Base-by-base conservation (phyloP, 2,888 invertebrate genomes). In the Xestobium rufovillosum region DNA sequence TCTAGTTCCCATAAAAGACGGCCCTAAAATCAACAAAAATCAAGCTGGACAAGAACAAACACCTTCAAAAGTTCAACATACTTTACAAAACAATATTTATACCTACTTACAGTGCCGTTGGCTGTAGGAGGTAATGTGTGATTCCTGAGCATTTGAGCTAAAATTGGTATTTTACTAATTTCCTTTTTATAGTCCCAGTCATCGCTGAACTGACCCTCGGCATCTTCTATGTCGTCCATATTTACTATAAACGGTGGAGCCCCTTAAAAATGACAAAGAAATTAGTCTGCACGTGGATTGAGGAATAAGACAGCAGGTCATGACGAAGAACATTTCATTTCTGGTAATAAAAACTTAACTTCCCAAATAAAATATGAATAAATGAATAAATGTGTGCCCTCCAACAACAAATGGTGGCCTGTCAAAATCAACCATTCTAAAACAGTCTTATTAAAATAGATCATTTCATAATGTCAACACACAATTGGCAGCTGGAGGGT, bases 1-100 rank as follows among this genome's bases (percentile, higher is more conserved):
- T 83, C 82, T 50, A 76, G 70, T 45, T 75, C 76, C 85, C 85
- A 86, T 19, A 86, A 61, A 56, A 84, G 74, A 9, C 85, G 60
- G 26, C 55, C 59, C 63, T 65, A 42, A 39, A 57, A 51, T n/a
- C n/a, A n/a, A n/a, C n/a, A n/a, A 10, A 27, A 15, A n/a, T 36
- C 3, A 27, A 19, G 26, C 15, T 19, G 8, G 19, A 13, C 14
- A 19, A 34, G 13, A 14, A 29, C 11, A 30, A 30, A 4, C 26
- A 25, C 16, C 14, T 11, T 23, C 23, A 9, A 23, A 23, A 23
- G 8, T 23, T 9, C 8, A n/a, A 23, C 23, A 23, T 14, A 13
- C 36, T 10, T 35, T 35, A 12, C 13, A 14, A 16, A 38, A 15
- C 14, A 27, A 36, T 31, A 29, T 45, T 42, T 48, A 52, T 59